These are phyloP conservation scores for Calephelis perditalis DNA, from an alignment of 2,888 invertebrate genomes.

Conservation along the genomic window DNA sequence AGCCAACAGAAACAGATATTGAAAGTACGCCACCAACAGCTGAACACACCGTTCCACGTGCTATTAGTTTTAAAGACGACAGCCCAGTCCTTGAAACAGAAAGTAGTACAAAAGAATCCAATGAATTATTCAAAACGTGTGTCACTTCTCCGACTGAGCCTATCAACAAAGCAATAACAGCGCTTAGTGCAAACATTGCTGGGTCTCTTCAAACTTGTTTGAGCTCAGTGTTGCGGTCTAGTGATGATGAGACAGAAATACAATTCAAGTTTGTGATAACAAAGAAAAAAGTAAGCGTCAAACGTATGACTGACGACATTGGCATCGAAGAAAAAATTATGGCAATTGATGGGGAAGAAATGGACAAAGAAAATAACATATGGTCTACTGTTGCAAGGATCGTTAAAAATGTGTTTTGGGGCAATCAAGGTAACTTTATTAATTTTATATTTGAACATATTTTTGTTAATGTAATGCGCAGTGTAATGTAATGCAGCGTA, in stretches of 20 bases:
- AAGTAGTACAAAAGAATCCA: slow-evolving; percentile 51
- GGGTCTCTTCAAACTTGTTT: slow-evolving; percentile 61
- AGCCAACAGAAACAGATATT: slow-evolving; percentile 40
- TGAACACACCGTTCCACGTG: slow-evolving; percentile 54
- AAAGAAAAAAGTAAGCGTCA: slow-evolving; percentile 60
- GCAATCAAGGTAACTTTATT: slow-evolving; percentile 39
- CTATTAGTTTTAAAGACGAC: slow-evolving; percentile 69
- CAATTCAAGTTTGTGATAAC: slow-evolving; percentile 70
- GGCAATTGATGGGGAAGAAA: slow-evolving; percentile 38
- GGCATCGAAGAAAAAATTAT: slow-evolving; percentile 38
- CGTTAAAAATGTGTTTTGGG: slow-evolving; percentile 68
- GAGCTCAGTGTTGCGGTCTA: slow-evolving; percentile 50
- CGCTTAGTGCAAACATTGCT: slow-evolving; percentile 58
- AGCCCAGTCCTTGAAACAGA: slow-evolving; percentile 50
- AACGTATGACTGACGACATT: slow-evolving; percentile 43
- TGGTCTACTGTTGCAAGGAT: slow-evolving; percentile 65
- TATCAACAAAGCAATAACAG: slow-evolving; percentile 51
- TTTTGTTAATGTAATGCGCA: no score
- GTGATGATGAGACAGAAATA: slow-evolving; percentile 65
- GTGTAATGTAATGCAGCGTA: no score
- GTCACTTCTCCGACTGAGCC: slow-evolving; percentile 44
- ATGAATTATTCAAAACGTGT: slow-evolving; percentile 62
- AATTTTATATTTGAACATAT: no score
- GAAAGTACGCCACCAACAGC: slow-evolving; percentile 58
- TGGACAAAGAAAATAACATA: slow-evolving; percentile 56